Percentiles rank a stretch among this genome's conserved stretches.
Evolutionary conservation across 1,140 invertebrate genomes (phyloP).

Genomic region (Philotrypesis tridentata): DNA sequence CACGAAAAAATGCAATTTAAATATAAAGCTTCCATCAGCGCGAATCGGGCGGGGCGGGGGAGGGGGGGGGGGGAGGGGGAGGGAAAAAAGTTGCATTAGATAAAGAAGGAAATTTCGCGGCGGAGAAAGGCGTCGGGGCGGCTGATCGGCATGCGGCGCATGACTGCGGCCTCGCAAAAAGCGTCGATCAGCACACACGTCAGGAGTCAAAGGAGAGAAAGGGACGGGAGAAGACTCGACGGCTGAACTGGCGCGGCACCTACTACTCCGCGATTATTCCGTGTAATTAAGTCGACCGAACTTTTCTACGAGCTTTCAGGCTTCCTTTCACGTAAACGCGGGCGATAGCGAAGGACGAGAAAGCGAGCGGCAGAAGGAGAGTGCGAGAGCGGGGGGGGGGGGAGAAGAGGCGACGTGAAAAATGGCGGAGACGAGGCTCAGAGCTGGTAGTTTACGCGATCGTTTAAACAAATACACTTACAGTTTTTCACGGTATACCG

Average conservation of each 20-base stretch:
- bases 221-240: not conserved
- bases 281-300: conserved; percentile 73
- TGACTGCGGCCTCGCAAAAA: not conserved
- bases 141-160: conserved; percentile 1
- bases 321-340: conserved; percentile 25
- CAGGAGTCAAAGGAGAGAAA: conserved; percentile 25
- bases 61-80: no score
- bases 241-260: conserved; percentile 31
- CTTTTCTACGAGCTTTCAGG: conserved; percentile 61
- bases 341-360: conserved; percentile 44
- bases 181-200: conserved; percentile 18
- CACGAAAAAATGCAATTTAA: not conserved
- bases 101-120: not conserved
- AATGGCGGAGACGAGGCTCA: conserved; percentile 52
- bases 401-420: conserved; percentile 50
- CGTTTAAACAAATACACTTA: not conserved
- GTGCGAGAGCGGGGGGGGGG: conserved; percentile 16
- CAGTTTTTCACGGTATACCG: not conserved
- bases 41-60: no score
- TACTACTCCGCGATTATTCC: conserved; percentile 69
- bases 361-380: no score
- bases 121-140: not conserved
- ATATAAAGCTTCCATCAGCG: no score
- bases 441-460: conserved; percentile 14
- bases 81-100: conserved; percentile 5